phyloP scores from a whole-genome alignment of 2,888 invertebrate species.

The Heliconius hortense region DNA sequence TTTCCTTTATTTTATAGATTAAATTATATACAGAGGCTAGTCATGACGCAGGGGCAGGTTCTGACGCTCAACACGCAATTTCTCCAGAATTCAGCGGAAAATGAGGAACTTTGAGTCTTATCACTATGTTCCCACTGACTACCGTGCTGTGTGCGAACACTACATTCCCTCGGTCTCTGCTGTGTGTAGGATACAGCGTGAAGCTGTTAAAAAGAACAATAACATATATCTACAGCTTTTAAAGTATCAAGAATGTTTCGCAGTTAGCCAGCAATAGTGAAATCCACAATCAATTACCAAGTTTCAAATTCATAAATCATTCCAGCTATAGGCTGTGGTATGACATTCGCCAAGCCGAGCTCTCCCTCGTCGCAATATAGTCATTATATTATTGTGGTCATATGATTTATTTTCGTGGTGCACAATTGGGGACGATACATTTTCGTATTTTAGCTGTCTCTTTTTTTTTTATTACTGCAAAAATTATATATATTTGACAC shows the following conservation, averaged over 20 bases:
- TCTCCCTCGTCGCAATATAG: conserved; percentile 25
- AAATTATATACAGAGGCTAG: background rate
- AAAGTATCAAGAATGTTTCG: background rate
- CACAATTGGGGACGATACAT: background rate
- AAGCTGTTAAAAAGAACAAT: no score
- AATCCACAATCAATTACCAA: conserved; percentile 57
- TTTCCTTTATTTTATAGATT: background rate
- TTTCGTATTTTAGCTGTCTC: background rate
- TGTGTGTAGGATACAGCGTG: no score
- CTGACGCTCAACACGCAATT: no score
- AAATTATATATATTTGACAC: no score
- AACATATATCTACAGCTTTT: background rate
- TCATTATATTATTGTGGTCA: conserved; percentile 31
- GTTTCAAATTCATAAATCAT: conserved; percentile 58
- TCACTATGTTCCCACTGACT: no score
- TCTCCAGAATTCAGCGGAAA: no score
- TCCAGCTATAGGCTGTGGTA: conserved; percentile 37
- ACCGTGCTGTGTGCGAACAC: no score
- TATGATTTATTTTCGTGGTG: conserved; percentile 26
- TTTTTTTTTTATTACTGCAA: no score
- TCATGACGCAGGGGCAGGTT: no score
- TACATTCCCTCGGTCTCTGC: no score
- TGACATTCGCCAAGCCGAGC: conserved; percentile 31
- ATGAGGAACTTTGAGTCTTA: no score
- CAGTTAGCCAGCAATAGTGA: conserved; percentile 9